These are phyloP conservation scores for Zosterops japonicus DNA, from an alignment of 2,113 vertebrate genomes.

Conservation along the genomic window DNA sequence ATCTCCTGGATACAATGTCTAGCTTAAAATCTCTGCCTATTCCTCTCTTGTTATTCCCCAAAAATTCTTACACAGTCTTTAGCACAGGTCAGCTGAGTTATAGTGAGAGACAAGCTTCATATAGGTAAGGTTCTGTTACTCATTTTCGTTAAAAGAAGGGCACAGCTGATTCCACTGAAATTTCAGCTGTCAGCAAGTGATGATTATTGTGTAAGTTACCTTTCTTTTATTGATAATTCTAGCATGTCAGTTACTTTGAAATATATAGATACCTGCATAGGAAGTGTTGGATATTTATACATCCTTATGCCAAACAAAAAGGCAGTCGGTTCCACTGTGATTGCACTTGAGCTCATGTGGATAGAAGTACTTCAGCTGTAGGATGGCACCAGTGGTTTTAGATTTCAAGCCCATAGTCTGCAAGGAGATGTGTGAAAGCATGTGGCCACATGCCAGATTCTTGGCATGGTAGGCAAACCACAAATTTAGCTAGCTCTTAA, in stretches of 20 bases:
- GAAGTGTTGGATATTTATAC: not conserved
- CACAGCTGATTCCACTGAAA: slow-evolving; percentile 10
- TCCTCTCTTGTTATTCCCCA: slow-evolving; percentile 36
- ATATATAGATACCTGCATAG: not conserved
- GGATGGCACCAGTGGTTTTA: slow-evolving; percentile 36
- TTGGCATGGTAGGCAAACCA: slow-evolving; percentile 18
- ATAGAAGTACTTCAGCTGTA: slow-evolving; percentile 17
- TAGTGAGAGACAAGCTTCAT: slow-evolving; percentile 31
- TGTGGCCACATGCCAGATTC: slow-evolving; percentile 14
- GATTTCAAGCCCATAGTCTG: not conserved
- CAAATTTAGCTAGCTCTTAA: slow-evolving; percentile 39
- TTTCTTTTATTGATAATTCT: slow-evolving; percentile 18
- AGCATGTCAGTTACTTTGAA: not conserved
- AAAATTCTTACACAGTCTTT: slow-evolving; percentile 31
- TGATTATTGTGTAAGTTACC: slow-evolving; percentile 2
- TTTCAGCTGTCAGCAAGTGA: slow-evolving; percentile 8
- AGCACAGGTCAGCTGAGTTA: slow-evolving; percentile 56
- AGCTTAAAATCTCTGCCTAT: slow-evolving; percentile 5
- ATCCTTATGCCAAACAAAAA: slow-evolving; percentile 16
- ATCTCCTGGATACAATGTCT: not conserved
- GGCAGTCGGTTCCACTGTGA: not conserved
- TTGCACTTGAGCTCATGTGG: not conserved
- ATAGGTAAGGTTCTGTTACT: not conserved
- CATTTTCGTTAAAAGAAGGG: not conserved
- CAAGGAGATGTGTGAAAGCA: slow-evolving; percentile 19